A percentile compares a stretch with the other conserved stretches of the same genome.
phyloP scores from a whole-genome alignment of 2,888 invertebrate genomes.

The Hirtodrosophila duncani region DNA sequence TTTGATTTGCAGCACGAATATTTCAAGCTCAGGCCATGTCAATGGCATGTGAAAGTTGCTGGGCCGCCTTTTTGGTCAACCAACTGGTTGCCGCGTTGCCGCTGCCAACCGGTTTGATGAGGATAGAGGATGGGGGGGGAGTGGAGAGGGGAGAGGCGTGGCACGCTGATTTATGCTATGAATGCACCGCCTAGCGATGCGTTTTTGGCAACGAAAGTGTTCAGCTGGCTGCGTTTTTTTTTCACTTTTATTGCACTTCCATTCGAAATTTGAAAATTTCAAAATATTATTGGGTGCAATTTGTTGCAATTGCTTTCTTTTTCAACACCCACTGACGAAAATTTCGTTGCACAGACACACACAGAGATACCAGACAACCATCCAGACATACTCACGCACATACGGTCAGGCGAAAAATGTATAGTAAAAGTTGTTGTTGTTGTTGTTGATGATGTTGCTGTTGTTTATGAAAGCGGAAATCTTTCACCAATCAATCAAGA shows the following conservation, averaged over 20 bases:
- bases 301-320: slow-evolving; percentile 38
- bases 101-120: background rate
- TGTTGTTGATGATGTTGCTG: slow-evolving; percentile 1
- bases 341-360: slow-evolving; percentile 6
- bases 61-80: slow-evolving; percentile 45
- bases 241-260: slow-evolving; percentile 39
- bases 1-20: slow-evolving; percentile 8
- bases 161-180: background rate
- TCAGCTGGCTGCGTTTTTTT: slow-evolving; percentile 21
- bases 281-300: slow-evolving; percentile 27
- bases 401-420: slow-evolving; percentile 29
- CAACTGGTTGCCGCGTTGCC: slow-evolving; percentile 4
- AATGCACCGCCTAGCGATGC: background rate
- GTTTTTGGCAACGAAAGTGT: slow-evolving; percentile 59
- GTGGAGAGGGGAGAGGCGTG: background rate
- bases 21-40: slow-evolving; percentile 32
- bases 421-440: slow-evolving; percentile 48
- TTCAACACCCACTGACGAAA: slow-evolving; percentile 26
- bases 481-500: slow-evolving; percentile 62
- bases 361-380: slow-evolving; percentile 1
- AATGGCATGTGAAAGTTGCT: slow-evolving; percentile 67
- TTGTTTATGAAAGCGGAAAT: slow-evolving; percentile 67
- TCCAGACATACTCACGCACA: background rate
- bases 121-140: background rate
- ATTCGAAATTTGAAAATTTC: slow-evolving; percentile 9